Percentiles rank a stretch among this genome's conserved stretches.
Conservation (phyloP, 2,888 invertebrate genomes). For the Hemithea aestivaria region DNA sequence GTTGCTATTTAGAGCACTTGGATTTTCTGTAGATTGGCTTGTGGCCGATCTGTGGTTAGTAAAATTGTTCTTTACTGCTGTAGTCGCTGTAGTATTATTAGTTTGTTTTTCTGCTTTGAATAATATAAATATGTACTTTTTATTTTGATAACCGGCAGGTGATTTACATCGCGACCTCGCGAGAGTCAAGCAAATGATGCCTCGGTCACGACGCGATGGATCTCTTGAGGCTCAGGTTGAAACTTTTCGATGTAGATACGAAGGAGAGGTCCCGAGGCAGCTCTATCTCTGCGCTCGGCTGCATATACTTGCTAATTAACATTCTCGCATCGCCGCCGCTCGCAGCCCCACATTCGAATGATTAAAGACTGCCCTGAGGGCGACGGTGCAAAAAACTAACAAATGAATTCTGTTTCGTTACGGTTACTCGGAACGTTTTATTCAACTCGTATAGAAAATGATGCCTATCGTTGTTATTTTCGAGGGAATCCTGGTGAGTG, state of each 20-base stretch:
- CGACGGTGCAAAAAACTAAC: slow-evolving; percentile 30
- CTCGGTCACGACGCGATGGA: slow-evolving; percentile 22
- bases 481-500: slow-evolving; percentile 32
- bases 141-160: too few relatives aligned
- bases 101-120: too few relatives aligned
- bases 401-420: slow-evolving; percentile 34
- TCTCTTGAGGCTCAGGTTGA: slow-evolving; percentile 16
- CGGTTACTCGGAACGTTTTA: slow-evolving; percentile 36
- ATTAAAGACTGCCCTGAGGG: slow-evolving; percentile 35
- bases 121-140: too few relatives aligned
- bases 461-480: slow-evolving; percentile 46
- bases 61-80: too few relatives aligned
- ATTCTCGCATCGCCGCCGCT: slow-evolving; percentile 30
- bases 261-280: slow-evolving; percentile 25
- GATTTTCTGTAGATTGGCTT: too few relatives aligned
- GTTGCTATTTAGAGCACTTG: too few relatives aligned
- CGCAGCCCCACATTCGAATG: slow-evolving; percentile 36
- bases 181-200: slow-evolving; percentile 18
- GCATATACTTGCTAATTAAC: slow-evolving; percentile 54
- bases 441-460: slow-evolving; percentile 50
- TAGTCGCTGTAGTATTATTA: too few relatives aligned
- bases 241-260: slow-evolving; percentile 34
- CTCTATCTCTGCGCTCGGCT: slow-evolving; percentile 31
- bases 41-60: too few relatives aligned
- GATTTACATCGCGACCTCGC: slow-evolving; percentile 20